Conservation (phyloP, 2,888 invertebrate genomes). For the Amblyjoppa fuscipennis region DNA sequence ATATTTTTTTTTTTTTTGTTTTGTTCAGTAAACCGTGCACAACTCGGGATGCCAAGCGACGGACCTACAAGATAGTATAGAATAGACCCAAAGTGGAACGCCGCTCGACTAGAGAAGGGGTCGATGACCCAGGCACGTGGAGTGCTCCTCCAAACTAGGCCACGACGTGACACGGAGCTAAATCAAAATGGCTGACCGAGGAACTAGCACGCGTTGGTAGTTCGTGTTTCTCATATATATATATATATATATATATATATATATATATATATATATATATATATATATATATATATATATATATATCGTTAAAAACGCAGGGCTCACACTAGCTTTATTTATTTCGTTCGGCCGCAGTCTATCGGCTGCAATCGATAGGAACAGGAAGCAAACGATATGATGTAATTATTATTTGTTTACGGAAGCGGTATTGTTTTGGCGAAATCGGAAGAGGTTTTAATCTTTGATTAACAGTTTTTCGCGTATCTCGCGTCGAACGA, state of each 20-base stretch:
- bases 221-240: not conserved
- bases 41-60: not conserved
- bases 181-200: slow-evolving; percentile 81
- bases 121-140: slow-evolving; percentile 83
- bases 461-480: not conserved
- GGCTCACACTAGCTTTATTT: not conserved
- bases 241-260: slow-evolving; percentile 9
- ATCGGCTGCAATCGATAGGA: not conserved
- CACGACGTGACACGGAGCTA: slow-evolving; percentile 83
- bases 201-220: slow-evolving; percentile 42
- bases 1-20: not conserved
- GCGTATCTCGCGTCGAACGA: not conserved
- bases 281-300: not conserved
- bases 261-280: too few relatives aligned
- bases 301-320: not conserved
- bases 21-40: not conserved
- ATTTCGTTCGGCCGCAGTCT: not conserved
- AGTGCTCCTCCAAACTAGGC: slow-evolving; percentile 81
- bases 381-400: not conserved
- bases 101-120: slow-evolving; percentile 69
- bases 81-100: slow-evolving; percentile 57
- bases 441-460: not conserved
- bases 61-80: slow-evolving; percentile 17
- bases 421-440: not conserved
- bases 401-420: not conserved